phyloP scores from a whole-genome alignment of 2,113 vertebrate species.

The Crypturellus undulatus region DNA sequence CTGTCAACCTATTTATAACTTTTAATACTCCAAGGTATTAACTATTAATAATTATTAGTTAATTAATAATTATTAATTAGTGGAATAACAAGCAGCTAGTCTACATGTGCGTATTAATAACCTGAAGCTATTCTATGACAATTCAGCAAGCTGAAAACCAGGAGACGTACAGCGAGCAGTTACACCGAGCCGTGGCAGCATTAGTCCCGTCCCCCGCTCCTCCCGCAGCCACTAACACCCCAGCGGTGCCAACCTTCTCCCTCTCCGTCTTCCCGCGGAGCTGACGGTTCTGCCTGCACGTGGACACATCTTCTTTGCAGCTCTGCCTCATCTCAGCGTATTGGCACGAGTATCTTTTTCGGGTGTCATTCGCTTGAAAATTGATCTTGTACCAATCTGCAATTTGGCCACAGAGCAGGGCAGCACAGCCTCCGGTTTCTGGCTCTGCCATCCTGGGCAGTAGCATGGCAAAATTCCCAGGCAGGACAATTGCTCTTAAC shows the following conservation, averaged over 20 bases:
- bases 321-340: not conserved
- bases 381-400: accelerated
- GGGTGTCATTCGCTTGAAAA: not conserved
- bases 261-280: not conserved
- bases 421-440: accelerated
- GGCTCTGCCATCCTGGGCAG: accelerated
- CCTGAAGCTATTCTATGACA: not conserved
- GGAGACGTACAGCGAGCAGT: not conserved
- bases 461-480: accelerated
- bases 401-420: accelerated
- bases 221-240: not conserved
- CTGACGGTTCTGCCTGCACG: not conserved
- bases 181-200: accelerated
- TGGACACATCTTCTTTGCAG: not conserved
- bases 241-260: not conserved
- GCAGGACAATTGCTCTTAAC: not conserved
- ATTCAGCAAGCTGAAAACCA: not conserved
- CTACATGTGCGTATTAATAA: not conserved
- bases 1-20: not conserved
- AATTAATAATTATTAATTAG: not conserved
- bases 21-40: not conserved
- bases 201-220: not conserved
- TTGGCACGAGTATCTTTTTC: not conserved
- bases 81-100: not conserved
- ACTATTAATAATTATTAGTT: no score